Percentiles rank a stretch among this genome's conserved stretches.
Conservation (phyloP, 2,888 invertebrate species). For the Girardia tigrina region DNA sequence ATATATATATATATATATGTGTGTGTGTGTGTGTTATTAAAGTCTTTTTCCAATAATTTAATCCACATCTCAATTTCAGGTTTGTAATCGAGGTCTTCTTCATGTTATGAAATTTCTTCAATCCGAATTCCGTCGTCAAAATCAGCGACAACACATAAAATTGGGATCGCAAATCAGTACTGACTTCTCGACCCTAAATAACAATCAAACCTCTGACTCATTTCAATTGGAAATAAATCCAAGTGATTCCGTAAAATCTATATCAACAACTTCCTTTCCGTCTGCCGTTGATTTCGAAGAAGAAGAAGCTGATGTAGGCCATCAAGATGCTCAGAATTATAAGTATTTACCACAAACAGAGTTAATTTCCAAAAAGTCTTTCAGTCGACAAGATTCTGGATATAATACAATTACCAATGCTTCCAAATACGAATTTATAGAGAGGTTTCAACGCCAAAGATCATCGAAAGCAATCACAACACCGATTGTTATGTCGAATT, state of each 20-base stretch:
- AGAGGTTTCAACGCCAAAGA: background rate
- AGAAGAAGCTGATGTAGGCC: background rate
- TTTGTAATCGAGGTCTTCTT: background rate
- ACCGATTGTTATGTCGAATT: background rate
- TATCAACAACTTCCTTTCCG: background rate
- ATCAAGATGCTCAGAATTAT: background rate
- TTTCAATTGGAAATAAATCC: background rate
- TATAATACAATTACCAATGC: background rate
- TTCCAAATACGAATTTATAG: background rate
- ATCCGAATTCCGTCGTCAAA: background rate
- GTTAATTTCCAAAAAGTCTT: background rate
- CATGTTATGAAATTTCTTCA: conserved; percentile 8
- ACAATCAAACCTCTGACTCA: background rate
- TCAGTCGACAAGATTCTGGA: background rate
- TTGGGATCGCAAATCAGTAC: conserved; percentile 3
- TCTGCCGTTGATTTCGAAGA: background rate
- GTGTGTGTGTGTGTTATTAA: no score
- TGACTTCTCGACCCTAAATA: background rate
- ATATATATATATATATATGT: no score
- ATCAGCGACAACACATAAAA: background rate
- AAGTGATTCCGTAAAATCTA: background rate
- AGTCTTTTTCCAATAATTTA: background rate
- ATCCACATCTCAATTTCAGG: background rate
- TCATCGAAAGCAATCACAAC: background rate
- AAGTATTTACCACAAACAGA: background rate